phyloP scores from a whole-genome alignment of 2,888 invertebrate genomes.

The Panorpa germanica region DNA sequence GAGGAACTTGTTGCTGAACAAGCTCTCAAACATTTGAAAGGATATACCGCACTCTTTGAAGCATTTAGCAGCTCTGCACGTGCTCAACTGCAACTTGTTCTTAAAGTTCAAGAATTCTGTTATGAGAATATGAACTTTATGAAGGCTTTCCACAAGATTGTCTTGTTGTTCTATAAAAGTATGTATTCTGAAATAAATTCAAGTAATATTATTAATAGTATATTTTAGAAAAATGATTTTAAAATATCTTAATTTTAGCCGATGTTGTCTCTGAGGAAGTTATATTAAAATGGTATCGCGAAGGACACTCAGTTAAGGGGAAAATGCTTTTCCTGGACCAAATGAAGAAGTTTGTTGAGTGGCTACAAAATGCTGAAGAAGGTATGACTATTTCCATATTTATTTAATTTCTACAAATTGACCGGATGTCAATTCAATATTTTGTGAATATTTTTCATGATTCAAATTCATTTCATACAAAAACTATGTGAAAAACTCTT shows the following conservation, averaged over 20 bases:
- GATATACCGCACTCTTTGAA: conserved; percentile 69
- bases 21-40: conserved; percentile 75
- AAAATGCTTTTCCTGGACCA: conserved; percentile 96
- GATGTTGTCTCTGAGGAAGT: conserved; percentile 91
- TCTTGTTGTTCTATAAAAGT: conserved; percentile 92
- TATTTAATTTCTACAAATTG: too few relatives aligned
- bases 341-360: conserved; percentile 95
- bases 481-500: too few relatives aligned
- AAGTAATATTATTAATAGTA: too few relatives aligned
- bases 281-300: conserved; percentile 92
- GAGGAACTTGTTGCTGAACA: conserved; percentile 93
- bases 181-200: conserved; percentile 16
- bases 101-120: conserved; percentile 93
- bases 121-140: conserved; percentile 99
- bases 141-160: conserved; percentile 95
- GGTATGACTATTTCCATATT: too few relatives aligned
- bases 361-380: conserved; percentile 94
- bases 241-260: conserved; percentile 27
- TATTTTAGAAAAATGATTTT: conserved; percentile 5
- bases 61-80: conserved; percentile 74
- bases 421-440: too few relatives aligned
- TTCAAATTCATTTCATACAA: too few relatives aligned
- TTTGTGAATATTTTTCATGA: too few relatives aligned
- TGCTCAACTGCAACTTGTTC: conserved; percentile 72
- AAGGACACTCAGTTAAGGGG: conserved; percentile 82